These are phyloP conservation scores for Platyrinchus mystaceus DNA, from an alignment of 2,797 vertebrate genomes.

Conservation along the genomic window DNA sequence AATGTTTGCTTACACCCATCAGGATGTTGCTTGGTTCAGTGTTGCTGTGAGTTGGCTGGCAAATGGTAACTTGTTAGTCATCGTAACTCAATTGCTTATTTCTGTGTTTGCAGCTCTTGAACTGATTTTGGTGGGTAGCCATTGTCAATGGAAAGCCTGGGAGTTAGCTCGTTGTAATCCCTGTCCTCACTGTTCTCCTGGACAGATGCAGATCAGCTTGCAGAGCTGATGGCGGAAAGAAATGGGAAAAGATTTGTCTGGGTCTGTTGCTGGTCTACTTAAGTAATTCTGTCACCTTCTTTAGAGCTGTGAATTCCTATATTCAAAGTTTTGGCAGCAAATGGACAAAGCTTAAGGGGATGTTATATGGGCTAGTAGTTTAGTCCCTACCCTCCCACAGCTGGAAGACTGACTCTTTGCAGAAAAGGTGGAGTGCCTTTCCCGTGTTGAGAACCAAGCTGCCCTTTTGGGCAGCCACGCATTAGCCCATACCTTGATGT, in stretches of 20 bases:
- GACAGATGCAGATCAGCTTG: neutral
- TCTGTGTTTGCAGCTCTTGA: neutral
- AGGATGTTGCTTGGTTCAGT: neutral
- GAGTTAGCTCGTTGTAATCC: neutral
- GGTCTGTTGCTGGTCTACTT: neutral
- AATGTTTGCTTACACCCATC: neutral
- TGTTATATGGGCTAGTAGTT: neutral
- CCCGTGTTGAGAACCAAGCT: neutral
- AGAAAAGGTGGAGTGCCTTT: neutral
- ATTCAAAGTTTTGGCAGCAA: neutral
- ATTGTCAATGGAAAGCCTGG: neutral
- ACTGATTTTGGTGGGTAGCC: neutral
- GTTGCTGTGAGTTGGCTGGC: neutral
- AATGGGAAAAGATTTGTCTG: neutral
- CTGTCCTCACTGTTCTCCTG: neutral
- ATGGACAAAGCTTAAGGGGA: neutral
- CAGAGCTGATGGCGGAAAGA: neutral
- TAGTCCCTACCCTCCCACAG: neutral
- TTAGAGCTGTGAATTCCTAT: neutral
- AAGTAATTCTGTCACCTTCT: neutral
- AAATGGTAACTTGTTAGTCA: neutral
- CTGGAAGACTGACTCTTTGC: neutral
- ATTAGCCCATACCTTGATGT: accelerated
- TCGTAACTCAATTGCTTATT: neutral
- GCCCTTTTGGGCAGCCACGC: neutral